Percentiles rank a stretch among this genome's conserved stretches.
Evolutionary conservation across 2,113 vertebrate species (phyloP).

Genomic region (Ursus arctos): DNA sequence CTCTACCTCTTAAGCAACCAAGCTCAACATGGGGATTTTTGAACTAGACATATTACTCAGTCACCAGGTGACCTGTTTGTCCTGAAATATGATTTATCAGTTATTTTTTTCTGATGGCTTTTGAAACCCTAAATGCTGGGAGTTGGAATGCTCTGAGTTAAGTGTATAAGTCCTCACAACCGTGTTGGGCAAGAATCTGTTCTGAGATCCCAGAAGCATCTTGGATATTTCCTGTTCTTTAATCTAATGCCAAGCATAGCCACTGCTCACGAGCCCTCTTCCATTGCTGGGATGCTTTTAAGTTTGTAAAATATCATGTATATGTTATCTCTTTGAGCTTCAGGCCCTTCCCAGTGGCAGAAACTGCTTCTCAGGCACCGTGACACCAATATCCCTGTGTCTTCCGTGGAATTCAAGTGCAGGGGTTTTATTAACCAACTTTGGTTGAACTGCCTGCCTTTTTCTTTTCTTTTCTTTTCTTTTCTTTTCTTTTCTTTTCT

Average conservation of each 20-base stretch:
- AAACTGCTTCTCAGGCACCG: background rate
- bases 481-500: background rate
- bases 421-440: background rate
- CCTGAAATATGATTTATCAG: background rate
- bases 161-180: background rate
- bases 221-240: conserved; percentile 62
- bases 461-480: background rate
- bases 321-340: background rate
- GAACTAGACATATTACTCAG: background rate
- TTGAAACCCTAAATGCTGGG: background rate
- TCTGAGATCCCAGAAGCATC: background rate
- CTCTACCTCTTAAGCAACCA: background rate
- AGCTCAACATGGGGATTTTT: background rate
- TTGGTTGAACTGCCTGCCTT: background rate
- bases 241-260: background rate
- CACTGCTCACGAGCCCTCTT: background rate
- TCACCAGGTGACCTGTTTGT: background rate
- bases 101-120: background rate
- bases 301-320: background rate
- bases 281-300: background rate
- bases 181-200: conserved; percentile 51
- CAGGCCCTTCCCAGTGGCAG: background rate
- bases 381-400: background rate
- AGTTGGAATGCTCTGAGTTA: conserved; percentile 24
- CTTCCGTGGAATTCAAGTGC: background rate